Percentiles rank a stretch among this genome's conserved stretches.
Evolutionary conservation across 2,888 invertebrate species (phyloP).

Genomic region (Tipula lateralis): DNA sequence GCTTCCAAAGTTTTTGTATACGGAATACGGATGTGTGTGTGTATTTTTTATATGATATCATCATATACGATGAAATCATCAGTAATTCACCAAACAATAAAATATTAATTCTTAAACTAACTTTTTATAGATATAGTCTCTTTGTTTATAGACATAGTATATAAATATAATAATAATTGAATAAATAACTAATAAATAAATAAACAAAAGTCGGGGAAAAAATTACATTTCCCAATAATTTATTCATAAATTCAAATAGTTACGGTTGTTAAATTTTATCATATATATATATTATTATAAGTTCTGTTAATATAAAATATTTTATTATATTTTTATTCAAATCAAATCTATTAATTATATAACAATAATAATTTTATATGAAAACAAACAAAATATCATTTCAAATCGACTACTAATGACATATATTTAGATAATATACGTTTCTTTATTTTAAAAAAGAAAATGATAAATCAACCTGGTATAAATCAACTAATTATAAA

Average conservation of each 20-base stretch:
- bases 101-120: neutral
- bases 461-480: no score
- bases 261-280: neutral
- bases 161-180: neutral
- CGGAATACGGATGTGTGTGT: neutral
- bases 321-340: neutral
- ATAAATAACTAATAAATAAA: conserved; percentile 4
- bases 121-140: neutral
- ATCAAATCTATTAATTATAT: neutral
- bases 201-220: neutral
- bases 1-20: neutral
- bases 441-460: neutral
- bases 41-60: no score
- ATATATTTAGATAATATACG: neutral
- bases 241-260: neutral
- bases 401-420: no score
- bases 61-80: neutral
- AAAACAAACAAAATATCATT: neutral
- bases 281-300: neutral
- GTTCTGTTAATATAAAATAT: neutral
- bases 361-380: neutral
- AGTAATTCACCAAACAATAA: neutral
- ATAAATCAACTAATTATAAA: no score
- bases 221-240: neutral
- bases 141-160: neutral